Base-by-base conservation (phyloP, 2,888 invertebrate genomes). In the Rotaria macrura region DNA sequence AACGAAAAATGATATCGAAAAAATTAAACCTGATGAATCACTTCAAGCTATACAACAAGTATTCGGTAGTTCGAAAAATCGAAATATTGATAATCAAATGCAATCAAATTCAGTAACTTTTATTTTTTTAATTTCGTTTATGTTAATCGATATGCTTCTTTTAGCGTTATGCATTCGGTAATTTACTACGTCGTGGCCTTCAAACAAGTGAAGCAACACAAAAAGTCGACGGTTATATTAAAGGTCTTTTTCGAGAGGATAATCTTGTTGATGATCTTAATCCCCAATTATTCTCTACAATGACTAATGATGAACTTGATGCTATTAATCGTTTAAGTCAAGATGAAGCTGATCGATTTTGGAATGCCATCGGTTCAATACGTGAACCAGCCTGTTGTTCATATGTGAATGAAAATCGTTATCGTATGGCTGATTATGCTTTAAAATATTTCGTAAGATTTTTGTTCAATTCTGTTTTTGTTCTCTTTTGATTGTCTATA, bases 221-320 rank as follows among this genome's bases (percentile, higher is more conserved):
- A 40, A 43, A 79, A n/a, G 12, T 20, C 1, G 79, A 79, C n/a
- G 43, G n/a, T n/a, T 79, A 79, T 43, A 43, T 79, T 12, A 40
- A 79, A 79, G 79, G 79, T 7, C 43, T 79, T 43, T 79, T 79
- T 17, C 79, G 79, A n/a, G 79, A 79, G n/a, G 79, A 79, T 43
- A 43, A 79, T 79, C 79, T 79, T n/a, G 79, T 79, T 43, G 79
- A 79, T 14, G 79, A 79, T 10, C 79, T 79, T n/a, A 79, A 79
- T 79, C 79, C 79, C 25, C 79, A 79, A 79, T 43, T 79, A 43
- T 79, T 79, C 34, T n/a, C 79, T 10, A 79, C 79, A 12, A 79
- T 79, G 79, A 79, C 79, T 43, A 79, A 79, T 43, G 40, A 25
- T 40, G 79, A 79, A 79, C 43, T 79, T 12, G 79, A 79, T 43